Percentiles rank a stretch among this genome's conserved stretches.
These are phyloP conservation scores for Eospalax fontanierii DNA, from an alignment of 2,797 vertebrate species.

Conservation along the genomic window DNA sequence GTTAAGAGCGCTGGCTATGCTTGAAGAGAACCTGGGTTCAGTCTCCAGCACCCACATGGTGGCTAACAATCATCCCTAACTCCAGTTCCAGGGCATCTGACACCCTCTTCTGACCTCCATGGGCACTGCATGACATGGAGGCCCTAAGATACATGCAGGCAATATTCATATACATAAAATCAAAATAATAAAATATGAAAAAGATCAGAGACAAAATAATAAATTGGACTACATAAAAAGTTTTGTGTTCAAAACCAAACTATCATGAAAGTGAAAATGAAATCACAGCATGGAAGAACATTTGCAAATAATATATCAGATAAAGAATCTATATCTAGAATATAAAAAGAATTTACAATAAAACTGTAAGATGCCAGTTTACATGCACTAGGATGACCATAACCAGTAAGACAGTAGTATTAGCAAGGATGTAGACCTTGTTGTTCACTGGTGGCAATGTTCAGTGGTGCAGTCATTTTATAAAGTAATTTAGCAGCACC, in stretches of 20 bases:
- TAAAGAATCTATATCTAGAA: neutral
- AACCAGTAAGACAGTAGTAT: neutral
- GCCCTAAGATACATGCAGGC: too few species aligned
- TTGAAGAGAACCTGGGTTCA: too few species aligned
- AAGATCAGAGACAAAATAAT: neutral
- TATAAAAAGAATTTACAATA: constrained; percentile 34
- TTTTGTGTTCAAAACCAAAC: neutral
- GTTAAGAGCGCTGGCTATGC: too few species aligned
- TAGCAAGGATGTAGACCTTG: neutral
- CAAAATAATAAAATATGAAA: too few species aligned
- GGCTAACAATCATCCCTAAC: too few species aligned
- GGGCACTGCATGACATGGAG: too few species aligned
- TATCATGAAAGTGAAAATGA: neutral
- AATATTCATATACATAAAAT: too few species aligned
- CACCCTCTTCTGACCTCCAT: too few species aligned
- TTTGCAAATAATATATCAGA: neutral
- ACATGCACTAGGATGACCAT: neutral
- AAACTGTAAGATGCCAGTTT: neutral
- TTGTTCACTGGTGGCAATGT: neutral
- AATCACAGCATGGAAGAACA: neutral
- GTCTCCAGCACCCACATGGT: too few species aligned
- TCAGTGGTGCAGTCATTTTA: neutral
- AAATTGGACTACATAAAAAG: constrained; percentile 33
- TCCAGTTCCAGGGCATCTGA: too few species aligned
- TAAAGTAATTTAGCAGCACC: neutral